phyloP scores from a whole-genome alignment of 2,113 vertebrate genomes.

The Cisticola juncidis region DNA sequence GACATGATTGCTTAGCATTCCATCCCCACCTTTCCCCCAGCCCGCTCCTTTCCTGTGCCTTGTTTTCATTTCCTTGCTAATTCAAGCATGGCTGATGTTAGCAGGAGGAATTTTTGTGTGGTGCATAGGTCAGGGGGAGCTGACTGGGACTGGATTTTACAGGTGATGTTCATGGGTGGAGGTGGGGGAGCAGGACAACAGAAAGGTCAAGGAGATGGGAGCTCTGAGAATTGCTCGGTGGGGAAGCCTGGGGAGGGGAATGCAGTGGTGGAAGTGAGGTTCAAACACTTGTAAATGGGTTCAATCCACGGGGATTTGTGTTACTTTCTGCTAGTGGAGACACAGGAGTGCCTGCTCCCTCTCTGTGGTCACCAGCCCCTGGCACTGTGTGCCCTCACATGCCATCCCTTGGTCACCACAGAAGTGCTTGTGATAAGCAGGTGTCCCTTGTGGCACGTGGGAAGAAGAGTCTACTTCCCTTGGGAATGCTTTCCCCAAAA shows the following conservation, averaged over 20 bases:
- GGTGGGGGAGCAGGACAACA: not conserved
- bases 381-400: fast-evolving
- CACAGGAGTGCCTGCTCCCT: fast-evolving
- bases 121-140: not conserved
- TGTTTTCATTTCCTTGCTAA: slow-evolving; percentile 45
- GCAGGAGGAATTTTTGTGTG: not conserved
- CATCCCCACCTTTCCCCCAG: not conserved
- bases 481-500: not conserved
- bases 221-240: not conserved
- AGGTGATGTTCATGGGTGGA: not conserved
- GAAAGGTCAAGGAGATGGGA: not conserved
- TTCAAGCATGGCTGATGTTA: slow-evolving; percentile 3
- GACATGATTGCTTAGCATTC: not conserved
- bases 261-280: not conserved
- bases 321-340: not conserved
- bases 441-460: not conserved
- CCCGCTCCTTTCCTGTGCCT: not conserved
- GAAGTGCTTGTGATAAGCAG: not conserved
- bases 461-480: not conserved
- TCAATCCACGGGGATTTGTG: not conserved
- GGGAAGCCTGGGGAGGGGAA: not conserved
- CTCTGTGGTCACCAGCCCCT: not conserved
- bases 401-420: not conserved
- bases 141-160: not conserved
- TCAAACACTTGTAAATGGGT: not conserved